Base-by-base conservation (phyloP, 2,113 vertebrate species). In the Amblyopsis rosae region DNA sequence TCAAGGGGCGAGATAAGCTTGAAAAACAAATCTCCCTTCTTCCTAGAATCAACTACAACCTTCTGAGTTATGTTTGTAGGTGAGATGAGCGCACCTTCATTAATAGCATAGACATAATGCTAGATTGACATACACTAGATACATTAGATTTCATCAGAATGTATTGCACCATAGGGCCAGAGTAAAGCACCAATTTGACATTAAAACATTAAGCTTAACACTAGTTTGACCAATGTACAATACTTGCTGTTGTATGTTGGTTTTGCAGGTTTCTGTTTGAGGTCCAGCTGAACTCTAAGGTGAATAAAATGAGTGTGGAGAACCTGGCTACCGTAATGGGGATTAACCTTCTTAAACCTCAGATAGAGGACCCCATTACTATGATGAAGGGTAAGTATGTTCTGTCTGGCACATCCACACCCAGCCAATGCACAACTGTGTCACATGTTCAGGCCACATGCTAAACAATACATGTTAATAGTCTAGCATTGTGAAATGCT, bases 271-370 rank as follows among this genome's bases (percentile, higher is more conserved):
- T 99, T 79, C 91, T 99, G 13, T 92, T 95, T 0, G 95, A 98
- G 86, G 94, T 99, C 60, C 96, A 99, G 78, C 80, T 91, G 60
- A 94, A 96, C 67, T 94, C 94, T 0, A 90, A 82, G 0, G 65
- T 97, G 75, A 99, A 99, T 81, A 99, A 98, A 89, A 99, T 99
- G 98, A 96, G 94, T 0, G 96, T 98, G 88, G 96, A 99, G 60
- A 99, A 99, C 77, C 82, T 99, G 87, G 97, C 97, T 3, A 99
- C 96, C 0, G 98, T 99, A 75, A 96, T 99, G 65, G 98, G 96
- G 1, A 96, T 99, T 73, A 99, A 99, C 86, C 93, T 99, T 73
- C 93, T 99, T 62, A 95, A 94, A 61, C 95, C 97, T 0, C 95
- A 94, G 83, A 85, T 95, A 1, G 96, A 98, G 81, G 97, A 99